Evolutionary conservation across 2,888 invertebrate species (phyloP), one percentile per base, ranked within the genome.

Genomic region (Oegoconia quadripuncta): DNA sequence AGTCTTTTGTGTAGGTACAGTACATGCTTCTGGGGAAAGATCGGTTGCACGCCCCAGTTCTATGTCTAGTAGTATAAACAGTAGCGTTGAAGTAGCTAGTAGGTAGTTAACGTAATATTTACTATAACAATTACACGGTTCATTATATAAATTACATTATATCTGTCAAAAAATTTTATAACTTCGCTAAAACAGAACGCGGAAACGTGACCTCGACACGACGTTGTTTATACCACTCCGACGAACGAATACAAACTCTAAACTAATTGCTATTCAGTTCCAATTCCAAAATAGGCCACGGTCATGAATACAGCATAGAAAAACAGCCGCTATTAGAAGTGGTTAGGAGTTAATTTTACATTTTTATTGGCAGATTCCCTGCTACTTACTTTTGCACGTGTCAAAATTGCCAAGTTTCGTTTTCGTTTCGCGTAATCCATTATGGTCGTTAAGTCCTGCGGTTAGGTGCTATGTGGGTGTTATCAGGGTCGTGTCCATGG

Each of bases 141-240:
- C 2, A 22, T 4, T 22, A 22, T 22, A 9, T 22, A 4, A 9
- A 9, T 9, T 9, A 22, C 6, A 22, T 22, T 25, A 25, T 25
- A 11, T 25, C n/a, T 2, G 27, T 27, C 12, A 27, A 22, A 22
- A 22, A 27, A 13, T 2, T 13, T 30, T 15, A 35, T 35, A 28
- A n/a, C 4, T 18, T 17, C 12, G 18, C 2, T 12, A 16, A 17
- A 16, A 15, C 46, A 35, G 31, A 48, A 44, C 39, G 51, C 50
- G 60, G 58, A 57, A 59, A 42, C 42, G 32, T 39, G 58, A 17
- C 58, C 59, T 59, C 35, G 50, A 36, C 44, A 13, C 32, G n/a
- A 5, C n/a, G 27, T 41, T 59, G 46, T 59, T 56, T 59, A 52
- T 41, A 3, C 2, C 7, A 8, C 7, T n/a, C 6, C 13, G 11